These are phyloP conservation scores for Semnopithecus entellus DNA, from an alignment of 2,113 vertebrate genomes.

Conservation along the genomic window DNA sequence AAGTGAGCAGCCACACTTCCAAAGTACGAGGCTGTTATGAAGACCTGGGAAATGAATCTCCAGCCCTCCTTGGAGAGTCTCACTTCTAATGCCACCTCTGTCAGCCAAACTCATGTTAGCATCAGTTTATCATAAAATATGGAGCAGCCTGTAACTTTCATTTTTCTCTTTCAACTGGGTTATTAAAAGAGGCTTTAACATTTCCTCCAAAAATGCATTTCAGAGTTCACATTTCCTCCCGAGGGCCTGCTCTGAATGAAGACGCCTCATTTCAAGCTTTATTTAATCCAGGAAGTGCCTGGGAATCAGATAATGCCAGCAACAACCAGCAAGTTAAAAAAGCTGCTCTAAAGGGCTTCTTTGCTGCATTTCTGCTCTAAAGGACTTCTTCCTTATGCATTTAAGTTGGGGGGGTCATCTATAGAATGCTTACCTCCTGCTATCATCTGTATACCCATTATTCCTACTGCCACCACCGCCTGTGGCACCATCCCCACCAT, in stretches of 20 bases:
- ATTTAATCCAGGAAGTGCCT: constrained; percentile 54
- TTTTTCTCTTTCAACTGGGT: constrained; percentile 13
- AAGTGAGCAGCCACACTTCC: neutral
- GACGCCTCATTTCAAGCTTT: constrained; percentile 33
- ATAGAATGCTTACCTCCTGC: neutral
- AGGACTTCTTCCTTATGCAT: rapidly evolving
- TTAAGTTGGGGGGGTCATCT: neutral
- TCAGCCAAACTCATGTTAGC: neutral
- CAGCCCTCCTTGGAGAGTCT: neutral
- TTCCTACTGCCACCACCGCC: rapidly evolving
- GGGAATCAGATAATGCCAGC: constrained; percentile 1
- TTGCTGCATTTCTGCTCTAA: neutral
- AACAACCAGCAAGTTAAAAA: neutral
- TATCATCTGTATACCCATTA: too few species aligned
- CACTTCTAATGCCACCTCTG: neutral
- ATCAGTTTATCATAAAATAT: neutral
- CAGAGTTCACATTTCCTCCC: constrained; percentile 1
- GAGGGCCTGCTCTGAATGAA: neutral
- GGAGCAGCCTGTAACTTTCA: neutral
- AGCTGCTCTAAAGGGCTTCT: neutral
- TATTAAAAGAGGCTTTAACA: constrained; percentile 13
- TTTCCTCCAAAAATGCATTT: constrained; percentile 22
- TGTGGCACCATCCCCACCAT: neutral
- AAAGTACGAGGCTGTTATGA: neutral
- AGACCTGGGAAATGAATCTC: neutral